Evolutionary conservation across 2,113 vertebrate species (phyloP).

Genomic region (Mastomys coucha): DNA sequence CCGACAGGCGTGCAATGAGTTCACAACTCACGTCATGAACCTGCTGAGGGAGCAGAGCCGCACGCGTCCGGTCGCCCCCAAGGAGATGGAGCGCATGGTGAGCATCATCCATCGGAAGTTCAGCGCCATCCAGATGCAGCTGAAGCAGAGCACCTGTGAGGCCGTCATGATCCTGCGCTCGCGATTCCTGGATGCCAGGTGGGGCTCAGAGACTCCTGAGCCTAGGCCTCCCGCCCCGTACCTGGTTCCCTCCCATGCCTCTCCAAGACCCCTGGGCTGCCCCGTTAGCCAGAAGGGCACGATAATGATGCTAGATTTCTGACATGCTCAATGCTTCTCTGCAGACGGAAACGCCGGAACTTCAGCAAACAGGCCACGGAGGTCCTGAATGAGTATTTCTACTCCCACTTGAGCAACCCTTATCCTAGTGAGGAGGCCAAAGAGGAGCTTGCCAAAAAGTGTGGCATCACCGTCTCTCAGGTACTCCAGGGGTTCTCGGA

Average conservation of each 20-base stretch:
- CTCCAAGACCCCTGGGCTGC: background rate
- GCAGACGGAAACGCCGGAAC: conserved; percentile 94
- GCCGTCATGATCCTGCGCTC: conserved; percentile 96
- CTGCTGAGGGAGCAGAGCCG: conserved; percentile 94
- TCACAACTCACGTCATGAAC: conserved; percentile 96
- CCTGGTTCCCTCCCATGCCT: background rate
- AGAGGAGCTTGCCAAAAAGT: conserved; percentile 94
- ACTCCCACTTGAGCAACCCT: conserved; percentile 95
- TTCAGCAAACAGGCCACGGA: conserved; percentile 97
- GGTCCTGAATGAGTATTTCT: conserved; percentile 95
- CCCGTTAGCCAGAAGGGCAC: rapidly evolving
- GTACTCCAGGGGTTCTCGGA: conserved; percentile 74
- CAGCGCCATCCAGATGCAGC: conserved; percentile 95
- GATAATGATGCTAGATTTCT: background rate
- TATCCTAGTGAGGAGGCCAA: conserved; percentile 96
- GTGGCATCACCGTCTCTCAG: conserved; percentile 95
- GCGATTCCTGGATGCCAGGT: conserved; percentile 94
- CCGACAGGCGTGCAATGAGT: conserved; percentile 93
- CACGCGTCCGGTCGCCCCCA: conserved; percentile 93
- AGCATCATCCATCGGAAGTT: conserved; percentile 95
- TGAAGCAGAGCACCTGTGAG: conserved; percentile 95
- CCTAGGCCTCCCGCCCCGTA: background rate
- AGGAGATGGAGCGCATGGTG: conserved; percentile 96
- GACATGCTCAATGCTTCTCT: background rate
- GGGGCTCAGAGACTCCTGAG: background rate